phyloP scores from a whole-genome alignment of 2,888 invertebrate species.

The Caenorhabditis sulstoni region DNA sequence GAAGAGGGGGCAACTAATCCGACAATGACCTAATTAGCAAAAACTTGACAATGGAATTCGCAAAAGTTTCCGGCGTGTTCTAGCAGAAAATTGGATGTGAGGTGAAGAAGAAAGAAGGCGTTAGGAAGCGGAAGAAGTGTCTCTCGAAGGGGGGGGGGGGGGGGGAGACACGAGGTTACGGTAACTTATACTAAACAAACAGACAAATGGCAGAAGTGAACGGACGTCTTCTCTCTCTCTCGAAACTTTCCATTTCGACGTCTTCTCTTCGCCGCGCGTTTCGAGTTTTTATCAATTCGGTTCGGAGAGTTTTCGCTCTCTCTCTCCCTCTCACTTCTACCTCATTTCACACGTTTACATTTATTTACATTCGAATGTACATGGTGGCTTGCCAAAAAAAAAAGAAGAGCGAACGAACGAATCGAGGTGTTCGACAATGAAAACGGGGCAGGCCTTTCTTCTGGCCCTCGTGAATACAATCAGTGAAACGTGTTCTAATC shows the following conservation, averaged over 20 bases:
- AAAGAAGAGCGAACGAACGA: slow-evolving; percentile 15
- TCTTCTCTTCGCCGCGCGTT: slow-evolving; percentile 22
- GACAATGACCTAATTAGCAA: slow-evolving; percentile 55
- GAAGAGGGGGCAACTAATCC: slow-evolving; percentile 26
- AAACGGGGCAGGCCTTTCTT: neutral
- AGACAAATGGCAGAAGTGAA: slow-evolving; percentile 30
- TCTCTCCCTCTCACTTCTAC: slow-evolving; percentile 49
- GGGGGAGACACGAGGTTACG: slow-evolving; percentile 35
- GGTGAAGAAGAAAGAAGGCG: neutral
- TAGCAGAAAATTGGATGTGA: slow-evolving; percentile 49
- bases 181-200: slow-evolving; percentile 55
- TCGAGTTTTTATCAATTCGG: slow-evolving; percentile 48
- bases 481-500: slow-evolving; percentile 59
- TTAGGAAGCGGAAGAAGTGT: slow-evolving; percentile 15
- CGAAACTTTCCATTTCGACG: slow-evolving; percentile 49
- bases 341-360: slow-evolving; percentile 62
- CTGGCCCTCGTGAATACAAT: slow-evolving; percentile 27
- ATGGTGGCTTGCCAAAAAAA: slow-evolving; percentile 19
- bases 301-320: slow-evolving; percentile 22
- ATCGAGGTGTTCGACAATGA: slow-evolving; percentile 18
- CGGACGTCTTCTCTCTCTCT: slow-evolving; percentile 23
- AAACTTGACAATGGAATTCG: slow-evolving; percentile 27
- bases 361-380: slow-evolving; percentile 59
- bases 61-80: slow-evolving; percentile 41
- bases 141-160: neutral